Base-by-base conservation (phyloP, 2,797 vertebrate genomes). In the Oryzias sinensis region DNA sequence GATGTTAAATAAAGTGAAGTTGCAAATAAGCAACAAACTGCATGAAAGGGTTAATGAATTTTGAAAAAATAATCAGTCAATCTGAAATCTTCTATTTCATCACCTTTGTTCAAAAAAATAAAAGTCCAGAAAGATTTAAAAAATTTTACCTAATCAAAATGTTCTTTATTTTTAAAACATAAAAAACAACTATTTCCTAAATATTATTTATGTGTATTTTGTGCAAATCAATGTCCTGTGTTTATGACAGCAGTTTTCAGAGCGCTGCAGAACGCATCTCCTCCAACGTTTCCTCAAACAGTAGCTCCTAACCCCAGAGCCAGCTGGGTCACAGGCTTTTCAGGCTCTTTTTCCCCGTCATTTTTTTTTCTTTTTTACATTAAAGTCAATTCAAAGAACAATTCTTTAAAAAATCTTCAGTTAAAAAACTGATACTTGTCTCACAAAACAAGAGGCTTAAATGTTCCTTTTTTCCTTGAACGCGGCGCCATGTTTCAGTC, bases 231-330 rank as follows among this genome's bases (percentile, higher is more conserved):
- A 27, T 37, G 15, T 33, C 46, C 2, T 16, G 63, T 56, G 33
- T 20, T 25, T n/a, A 59, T 66, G 42, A 41, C 29, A 53, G 11
- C 51, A 22, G 37, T 60, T 46, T 61, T 37, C 14, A 51, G 62
- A 6, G 62, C 84, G 44, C 88, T 0, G 65, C 69, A 41, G 85
- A 86, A 72, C 64, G 25, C 5, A 52, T 66, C 76, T 70, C 62
- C 69, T 76, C 65, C 44, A 63, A 58, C 73, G 78, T n/a, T 79
- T 83, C 70, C 33, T 33, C 33, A 33, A 83, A 78, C 87, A 74
- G 88, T 48, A 80, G 88, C 89, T 82, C 76, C 87, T 90, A 90
- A 91, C 87, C 89, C 71, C 52, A 41, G 56, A 47, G 67, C 41
- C 48, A 33, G 45, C 67, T 4, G 65, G 87, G 86, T 87, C 87